Evolutionary conservation across 2,888 invertebrate species (phyloP).

Genomic region (Pollenia amentaria): DNA sequence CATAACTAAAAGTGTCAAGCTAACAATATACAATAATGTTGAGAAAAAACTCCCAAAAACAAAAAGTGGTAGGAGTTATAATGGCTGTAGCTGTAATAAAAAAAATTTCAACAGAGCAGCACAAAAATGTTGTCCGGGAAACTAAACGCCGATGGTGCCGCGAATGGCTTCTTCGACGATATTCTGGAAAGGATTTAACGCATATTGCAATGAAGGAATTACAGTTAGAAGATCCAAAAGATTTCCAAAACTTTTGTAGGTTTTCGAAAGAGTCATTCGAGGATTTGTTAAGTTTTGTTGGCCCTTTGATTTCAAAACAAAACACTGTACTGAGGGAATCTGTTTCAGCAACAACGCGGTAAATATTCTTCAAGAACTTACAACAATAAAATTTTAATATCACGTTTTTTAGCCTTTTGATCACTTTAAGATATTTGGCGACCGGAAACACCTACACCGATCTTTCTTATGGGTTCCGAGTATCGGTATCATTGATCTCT

Average conservation of each 20-base stretch:
- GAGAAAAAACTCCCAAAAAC: no score
- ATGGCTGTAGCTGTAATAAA: no score
- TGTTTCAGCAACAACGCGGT: neutral
- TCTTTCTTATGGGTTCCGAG: neutral
- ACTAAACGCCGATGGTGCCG: neutral
- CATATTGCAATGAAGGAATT: neutral
- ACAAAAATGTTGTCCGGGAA: no score
- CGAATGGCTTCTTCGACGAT: neutral
- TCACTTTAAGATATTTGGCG: neutral
- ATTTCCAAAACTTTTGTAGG: constrained; percentile 3
- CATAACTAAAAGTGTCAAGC: no score
- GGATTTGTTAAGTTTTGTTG: constrained; percentile 5
- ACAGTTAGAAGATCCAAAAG: neutral
- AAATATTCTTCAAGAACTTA: neutral
- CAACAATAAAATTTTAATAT: neutral
- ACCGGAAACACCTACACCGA: neutral
- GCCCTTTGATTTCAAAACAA: neutral
- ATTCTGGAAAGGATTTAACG: neutral
- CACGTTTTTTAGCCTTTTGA: neutral
- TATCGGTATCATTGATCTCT: neutral
- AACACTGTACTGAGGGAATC: neutral
- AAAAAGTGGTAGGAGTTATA: no score
- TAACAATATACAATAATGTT: no score
- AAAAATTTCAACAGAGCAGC: no score
- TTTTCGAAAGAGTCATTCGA: neutral